A percentile compares a stretch with the other conserved stretches of the same genome.
Conservation (phyloP, 1,140 invertebrate species). For the Psilanteris sp. region DNA sequence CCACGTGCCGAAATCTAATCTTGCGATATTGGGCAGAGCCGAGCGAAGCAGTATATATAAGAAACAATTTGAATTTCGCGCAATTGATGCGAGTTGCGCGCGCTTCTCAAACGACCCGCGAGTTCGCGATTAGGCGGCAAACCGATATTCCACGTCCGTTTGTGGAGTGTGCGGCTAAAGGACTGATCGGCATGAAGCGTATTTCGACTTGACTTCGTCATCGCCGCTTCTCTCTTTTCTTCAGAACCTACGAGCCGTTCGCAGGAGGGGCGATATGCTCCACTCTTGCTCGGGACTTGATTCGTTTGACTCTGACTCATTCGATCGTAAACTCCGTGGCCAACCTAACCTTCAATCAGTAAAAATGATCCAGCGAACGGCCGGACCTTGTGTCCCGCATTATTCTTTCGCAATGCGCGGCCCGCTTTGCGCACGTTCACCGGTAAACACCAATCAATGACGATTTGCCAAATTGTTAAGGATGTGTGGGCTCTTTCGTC, state of each 20-base stretch:
- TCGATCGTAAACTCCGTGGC: conserved; percentile 60
- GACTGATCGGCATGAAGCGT: conserved; percentile 71
- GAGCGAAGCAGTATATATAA: too few species aligned
- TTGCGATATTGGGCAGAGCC: too few species aligned
- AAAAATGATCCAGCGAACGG: conserved; percentile 72
- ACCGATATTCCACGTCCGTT: conserved; percentile 62
- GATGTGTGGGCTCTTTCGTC: too few species aligned
- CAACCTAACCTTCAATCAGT: conserved; percentile 72
- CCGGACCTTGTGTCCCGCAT: conserved; percentile 72
- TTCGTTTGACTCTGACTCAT: conserved; percentile 62
- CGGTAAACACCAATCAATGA: conserved; percentile 1
- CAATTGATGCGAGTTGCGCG: conserved; percentile 11
- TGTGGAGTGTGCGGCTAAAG: conserved; percentile 67
- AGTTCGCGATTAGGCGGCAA: conserved; percentile 32
- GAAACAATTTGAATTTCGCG: conserved; percentile 57
- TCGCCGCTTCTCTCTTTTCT: conserved; percentile 71
- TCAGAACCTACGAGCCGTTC: conserved; percentile 44
- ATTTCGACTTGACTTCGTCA: conserved; percentile 69
- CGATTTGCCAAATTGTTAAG: neutral
- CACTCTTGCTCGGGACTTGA: conserved; percentile 59
- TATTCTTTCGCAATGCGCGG: conserved; percentile 71
- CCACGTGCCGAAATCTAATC: conserved; percentile 32
- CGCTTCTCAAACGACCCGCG: conserved; percentile 15
- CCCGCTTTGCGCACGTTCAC: conserved; percentile 40
- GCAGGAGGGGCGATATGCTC: conserved; percentile 66